Percentiles rank a stretch among this genome's conserved stretches.
Evolutionary conservation across 2,888 invertebrate genomes (phyloP).

Genomic region (Limnephilus auricula): DNA sequence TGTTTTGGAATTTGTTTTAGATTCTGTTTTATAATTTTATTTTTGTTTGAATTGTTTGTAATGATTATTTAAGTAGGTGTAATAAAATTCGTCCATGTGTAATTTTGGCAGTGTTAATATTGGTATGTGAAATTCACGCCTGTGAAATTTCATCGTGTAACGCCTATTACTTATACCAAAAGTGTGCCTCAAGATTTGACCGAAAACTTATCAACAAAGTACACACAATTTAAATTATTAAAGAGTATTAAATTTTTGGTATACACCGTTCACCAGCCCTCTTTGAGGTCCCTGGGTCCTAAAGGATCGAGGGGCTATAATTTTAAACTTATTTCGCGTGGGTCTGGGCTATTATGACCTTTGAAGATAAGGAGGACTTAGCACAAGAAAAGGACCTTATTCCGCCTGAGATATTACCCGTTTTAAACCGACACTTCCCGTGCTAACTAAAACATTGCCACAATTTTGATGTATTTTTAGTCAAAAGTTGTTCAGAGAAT

Average conservation of each 20-base stretch:
- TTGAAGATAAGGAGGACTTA: not conserved
- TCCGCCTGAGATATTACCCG: not conserved
- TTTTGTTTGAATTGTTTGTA: too few relatives aligned
- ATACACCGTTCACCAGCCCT: not conserved
- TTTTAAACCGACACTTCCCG: not conserved
- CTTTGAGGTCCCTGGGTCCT: not conserved
- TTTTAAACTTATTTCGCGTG: not conserved
- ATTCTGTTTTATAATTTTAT: too few relatives aligned
- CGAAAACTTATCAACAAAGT: not conserved
- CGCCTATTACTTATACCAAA: not conserved
- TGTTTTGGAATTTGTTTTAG: too few relatives aligned
- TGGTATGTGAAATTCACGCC: not conserved
- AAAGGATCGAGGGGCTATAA: not conserved
- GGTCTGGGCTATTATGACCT: not conserved
- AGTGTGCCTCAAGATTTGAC: not conserved
- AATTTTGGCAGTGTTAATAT: too few relatives aligned
- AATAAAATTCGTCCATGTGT: too few relatives aligned
- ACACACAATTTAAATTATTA: not conserved
- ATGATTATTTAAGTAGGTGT: too few relatives aligned
- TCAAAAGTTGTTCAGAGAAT: not conserved
- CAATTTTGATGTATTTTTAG: not conserved
- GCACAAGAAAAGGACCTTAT: not conserved
- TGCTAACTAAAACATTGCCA: not conserved
- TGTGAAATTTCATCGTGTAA: not conserved
- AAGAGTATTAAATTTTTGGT: not conserved